phyloP scores from a whole-genome alignment of 2,113 vertebrate genomes.

The Macrotus californicus region DNA sequence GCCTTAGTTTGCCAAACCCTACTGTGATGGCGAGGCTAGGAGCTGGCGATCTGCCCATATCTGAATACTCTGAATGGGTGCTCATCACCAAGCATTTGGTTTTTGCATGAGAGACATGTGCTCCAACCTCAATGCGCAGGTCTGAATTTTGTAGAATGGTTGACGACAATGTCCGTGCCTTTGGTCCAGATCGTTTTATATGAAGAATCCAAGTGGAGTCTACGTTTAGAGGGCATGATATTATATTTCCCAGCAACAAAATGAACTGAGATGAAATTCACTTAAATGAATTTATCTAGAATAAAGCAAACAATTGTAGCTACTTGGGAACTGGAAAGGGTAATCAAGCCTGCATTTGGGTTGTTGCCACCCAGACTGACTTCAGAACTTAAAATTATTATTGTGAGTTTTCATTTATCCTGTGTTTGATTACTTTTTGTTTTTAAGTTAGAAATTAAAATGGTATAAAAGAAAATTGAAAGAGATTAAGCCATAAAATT shows the following conservation, averaged over 20 bases:
- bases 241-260: background rate
- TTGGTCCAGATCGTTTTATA: background rate
- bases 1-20: background rate
- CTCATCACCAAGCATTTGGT: background rate
- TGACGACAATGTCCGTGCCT: background rate
- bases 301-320: background rate
- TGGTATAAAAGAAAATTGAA: background rate
- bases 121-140: background rate
- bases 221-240: background rate
- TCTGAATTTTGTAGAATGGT: background rate
- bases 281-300: background rate
- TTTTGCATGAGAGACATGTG: background rate
- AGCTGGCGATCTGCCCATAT: background rate
- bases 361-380: background rate
- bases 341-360: background rate
- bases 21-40: background rate
- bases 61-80: background rate
- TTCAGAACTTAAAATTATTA: background rate
- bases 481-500: background rate
- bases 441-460: constrained; percentile 16
- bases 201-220: background rate
- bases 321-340: background rate
- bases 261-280: background rate
- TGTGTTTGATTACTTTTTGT: background rate
- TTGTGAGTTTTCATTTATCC: background rate